Evolutionary conservation across 1,140 invertebrate species (phyloP), one percentile per base, ranked within the genome.

Genomic region (Drosophila parvula): DNA sequence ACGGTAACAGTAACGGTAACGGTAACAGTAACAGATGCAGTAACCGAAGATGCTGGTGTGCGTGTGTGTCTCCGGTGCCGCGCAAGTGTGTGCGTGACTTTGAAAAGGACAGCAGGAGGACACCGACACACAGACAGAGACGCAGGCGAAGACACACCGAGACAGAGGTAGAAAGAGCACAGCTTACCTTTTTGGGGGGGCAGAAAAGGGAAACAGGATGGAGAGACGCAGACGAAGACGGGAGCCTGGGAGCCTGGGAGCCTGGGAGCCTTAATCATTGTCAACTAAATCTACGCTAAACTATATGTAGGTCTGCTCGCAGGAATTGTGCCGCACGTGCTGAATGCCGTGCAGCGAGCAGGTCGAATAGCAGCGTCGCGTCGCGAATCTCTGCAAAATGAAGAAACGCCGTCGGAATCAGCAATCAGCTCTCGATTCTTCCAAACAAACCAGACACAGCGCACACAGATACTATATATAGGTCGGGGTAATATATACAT

Each of bases 281-380:
- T 74, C 70, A 74, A 74, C 74, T 73, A 84, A 89, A 64, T 67
- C 70, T 89, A 74, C 47, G 75, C 85, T 85, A 88, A 86, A 92
- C 95, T 95, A 96, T 94, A 96, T 96, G 93, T 95, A 96, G 89
- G 95, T 95, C 93, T 96, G 95, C 93, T 96, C 95, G 93, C 95
- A 95, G 92, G 95, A 96, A 91, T 95, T 95, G 92, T 95, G 95
- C 75, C 95, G 94, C 90, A 95, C 93, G 91, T 94, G 93, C 90
- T 94, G 94, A 82, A 95, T 94, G 82, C 94, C 94, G 91, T 94
- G 94, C 71, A 95, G 92, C 61, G 94, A 94, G 88, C 94, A 94
- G 78, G 95, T 94, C 74, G 95, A 95, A 93, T 95, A 95, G 94
- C 95, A 96, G 75, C 95, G 94, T 74, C 94, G 94, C 62, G 95